Conservation (phyloP, 2,797 vertebrate genomes). For the Centroberyx gerrardi region DNA sequence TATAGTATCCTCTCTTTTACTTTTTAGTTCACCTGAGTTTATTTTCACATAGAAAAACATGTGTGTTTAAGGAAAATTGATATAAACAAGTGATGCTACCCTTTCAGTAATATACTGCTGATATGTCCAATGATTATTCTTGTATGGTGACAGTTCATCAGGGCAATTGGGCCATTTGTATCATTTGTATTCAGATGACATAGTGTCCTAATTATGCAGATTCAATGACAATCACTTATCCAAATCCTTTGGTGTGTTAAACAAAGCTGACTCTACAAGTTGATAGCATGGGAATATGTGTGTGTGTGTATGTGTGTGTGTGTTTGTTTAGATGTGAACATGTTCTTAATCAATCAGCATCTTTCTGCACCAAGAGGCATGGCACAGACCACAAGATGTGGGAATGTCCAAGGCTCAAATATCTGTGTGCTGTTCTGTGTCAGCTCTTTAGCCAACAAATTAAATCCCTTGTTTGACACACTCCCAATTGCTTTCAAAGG, state of each 20-base stretch:
- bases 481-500: background rate
- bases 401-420: background rate
- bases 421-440: slow-evolving; percentile 15
- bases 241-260: slow-evolving; percentile 54
- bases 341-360: slow-evolving; percentile 27
- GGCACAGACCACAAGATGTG: slow-evolving; percentile 18
- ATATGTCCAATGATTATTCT: slow-evolving; percentile 12
- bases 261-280: slow-evolving; percentile 58
- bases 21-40: background rate
- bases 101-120: background rate
- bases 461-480: background rate
- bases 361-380: slow-evolving; percentile 4
- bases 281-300: slow-evolving; percentile 11
- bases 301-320: background rate
- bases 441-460: slow-evolving; percentile 30
- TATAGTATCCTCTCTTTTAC: slow-evolving; percentile 4
- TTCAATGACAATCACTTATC: slow-evolving; percentile 53
- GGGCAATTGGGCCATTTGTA: slow-evolving; percentile 48
- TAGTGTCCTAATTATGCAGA: slow-evolving; percentile 61
- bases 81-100: background rate
- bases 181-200: slow-evolving; percentile 62
- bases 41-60: background rate
- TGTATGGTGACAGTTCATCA: slow-evolving; percentile 27
- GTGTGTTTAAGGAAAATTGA: background rate
- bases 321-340: background rate